Evolutionary conservation across 2,888 invertebrate genomes (phyloP), one percentile per base, ranked within the genome.

Genomic region (Thumatha senex): DNA sequence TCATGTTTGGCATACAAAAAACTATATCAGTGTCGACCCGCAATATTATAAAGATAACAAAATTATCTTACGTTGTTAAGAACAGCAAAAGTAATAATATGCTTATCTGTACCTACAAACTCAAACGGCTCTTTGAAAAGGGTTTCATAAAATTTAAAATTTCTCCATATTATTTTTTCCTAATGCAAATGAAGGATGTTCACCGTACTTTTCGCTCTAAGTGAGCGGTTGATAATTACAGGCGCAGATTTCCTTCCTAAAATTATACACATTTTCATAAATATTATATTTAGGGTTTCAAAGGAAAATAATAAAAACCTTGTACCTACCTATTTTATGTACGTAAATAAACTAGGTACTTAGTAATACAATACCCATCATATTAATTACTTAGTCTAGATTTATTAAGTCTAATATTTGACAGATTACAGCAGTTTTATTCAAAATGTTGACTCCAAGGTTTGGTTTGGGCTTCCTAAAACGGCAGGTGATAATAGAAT

Each of bases 41-140:
- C 60, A 64, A 58, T 62, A 66, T 76, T 69, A 71, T 78, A 74
- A 73, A 73, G 55, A 72, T 77, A 75, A 78, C 70, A 76, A 78
- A 78, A 73, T 75, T 70, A 72, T 76, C 69, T 68, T 64, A 53
- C 66, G 74, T 67, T 70, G 63, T 58, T 51, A 24, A 10, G 34
- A 18, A 24, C 5, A 24, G 18, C 18, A 24, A 24, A 5, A 4
- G 18, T 24, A 24, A 24, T 43, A 24, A 14, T 24, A 24, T 47
- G 44, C 31, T 42, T 34, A 44, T 50, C 40, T 30, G 18, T 24
- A 40, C 35, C 39, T 31, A 33, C 38, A 7, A 34, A 11, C 34
- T 10, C 7, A 40, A 41, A 35, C 11, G 12, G 18, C 46, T 48
- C 31, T 40, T 42, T 38, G 30, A 38, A 15, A 33, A 13, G 31